Evolutionary conservation across 92 coral and sea anemone species (phyloP).

Genomic region (Blastomussa wellsi): DNA sequence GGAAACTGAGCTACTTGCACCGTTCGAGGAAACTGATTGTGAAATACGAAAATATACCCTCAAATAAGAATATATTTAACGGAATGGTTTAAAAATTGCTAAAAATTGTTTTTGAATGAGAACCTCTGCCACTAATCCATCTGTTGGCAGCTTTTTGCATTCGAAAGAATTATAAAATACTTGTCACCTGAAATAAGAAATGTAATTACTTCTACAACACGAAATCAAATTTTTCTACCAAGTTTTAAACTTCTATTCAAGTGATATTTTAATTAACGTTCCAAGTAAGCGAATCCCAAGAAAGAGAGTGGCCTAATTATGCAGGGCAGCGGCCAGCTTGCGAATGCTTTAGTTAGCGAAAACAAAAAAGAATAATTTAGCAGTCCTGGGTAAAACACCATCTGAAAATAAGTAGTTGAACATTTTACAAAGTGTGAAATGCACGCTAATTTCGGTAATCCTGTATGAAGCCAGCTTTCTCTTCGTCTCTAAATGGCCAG

Average conservation of each 20-base stretch:
- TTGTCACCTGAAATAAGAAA: neutral
- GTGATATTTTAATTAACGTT: neutral
- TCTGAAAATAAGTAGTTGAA: conserved; percentile 4
- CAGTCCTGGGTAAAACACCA: neutral
- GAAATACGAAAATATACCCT: neutral
- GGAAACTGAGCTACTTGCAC: neutral
- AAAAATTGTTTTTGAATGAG: neutral
- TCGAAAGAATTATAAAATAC: neutral
- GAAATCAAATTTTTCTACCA: neutral
- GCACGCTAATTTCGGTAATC: conserved; percentile 4
- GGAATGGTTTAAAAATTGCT: too few relatives aligned
- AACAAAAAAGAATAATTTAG: conserved; percentile 2
- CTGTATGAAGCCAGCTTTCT: neutral
- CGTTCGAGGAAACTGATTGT: neutral
- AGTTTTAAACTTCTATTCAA: conserved; percentile 5
- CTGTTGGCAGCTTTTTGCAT: neutral
- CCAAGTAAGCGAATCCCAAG: neutral
- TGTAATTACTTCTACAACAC: neutral
- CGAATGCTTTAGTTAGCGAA: neutral
- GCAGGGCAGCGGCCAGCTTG: neutral
- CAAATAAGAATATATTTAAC: neutral
- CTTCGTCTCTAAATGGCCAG: conserved; percentile 10
- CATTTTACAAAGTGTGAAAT: conserved; percentile 9
- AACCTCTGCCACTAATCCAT: neutral
- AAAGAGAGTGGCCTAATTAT: neutral